Evolutionary conservation across 2,888 invertebrate species (phyloP).

Genomic region (Ecliptopera silaceata): DNA sequence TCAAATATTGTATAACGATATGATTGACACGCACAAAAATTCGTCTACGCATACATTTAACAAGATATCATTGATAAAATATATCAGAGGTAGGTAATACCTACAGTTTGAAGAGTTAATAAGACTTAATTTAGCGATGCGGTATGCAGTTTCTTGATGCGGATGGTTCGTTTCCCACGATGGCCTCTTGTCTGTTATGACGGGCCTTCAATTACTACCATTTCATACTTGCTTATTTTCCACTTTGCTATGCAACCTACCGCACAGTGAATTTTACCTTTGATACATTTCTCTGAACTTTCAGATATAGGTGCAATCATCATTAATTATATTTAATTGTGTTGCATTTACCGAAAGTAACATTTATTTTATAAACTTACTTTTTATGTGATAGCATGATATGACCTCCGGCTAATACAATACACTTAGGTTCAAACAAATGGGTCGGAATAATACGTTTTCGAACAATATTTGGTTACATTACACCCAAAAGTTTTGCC

Average conservation of each 20-base stretch:
- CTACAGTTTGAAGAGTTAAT: background rate
- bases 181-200: constrained; percentile 39
- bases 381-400: background rate
- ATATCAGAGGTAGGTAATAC: background rate
- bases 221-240: constrained; percentile 35
- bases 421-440: constrained; percentile 24
- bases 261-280: constrained; percentile 4
- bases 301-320: too few relatives aligned
- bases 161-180: constrained; percentile 55
- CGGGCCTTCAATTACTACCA: constrained; percentile 41
- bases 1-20: background rate
- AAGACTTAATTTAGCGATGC: constrained; percentile 25
- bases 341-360: too few relatives aligned
- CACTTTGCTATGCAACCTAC: constrained; percentile 22
- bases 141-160: constrained; percentile 43
- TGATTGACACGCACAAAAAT: constrained; percentile 16
- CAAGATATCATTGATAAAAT: constrained; percentile 6
- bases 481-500: constrained; percentile 31
- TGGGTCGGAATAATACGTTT: constrained; percentile 28
- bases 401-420: background rate
- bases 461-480: constrained; percentile 27
- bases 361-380: too few relatives aligned
- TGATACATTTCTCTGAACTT: background rate
- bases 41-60: constrained; percentile 2
- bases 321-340: too few relatives aligned